phyloP scores from a whole-genome alignment of 1,140 invertebrate species.

The Diabrotica virgifera region DNA sequence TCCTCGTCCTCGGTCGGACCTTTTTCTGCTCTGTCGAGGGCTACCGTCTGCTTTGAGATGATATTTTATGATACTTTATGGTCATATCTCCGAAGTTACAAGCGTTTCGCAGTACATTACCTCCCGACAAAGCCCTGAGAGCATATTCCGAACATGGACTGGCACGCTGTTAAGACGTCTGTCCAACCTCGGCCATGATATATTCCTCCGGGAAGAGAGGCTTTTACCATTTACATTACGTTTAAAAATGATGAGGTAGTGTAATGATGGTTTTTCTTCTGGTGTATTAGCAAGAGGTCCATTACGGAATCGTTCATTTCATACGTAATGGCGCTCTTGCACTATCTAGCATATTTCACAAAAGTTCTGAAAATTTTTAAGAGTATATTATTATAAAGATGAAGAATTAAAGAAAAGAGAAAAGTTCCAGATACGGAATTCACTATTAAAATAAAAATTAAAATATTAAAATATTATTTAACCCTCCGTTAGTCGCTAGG shows the following conservation, averaged over 20 bases:
- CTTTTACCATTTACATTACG: too few relatives aligned
- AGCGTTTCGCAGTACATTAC: constrained; percentile 27
- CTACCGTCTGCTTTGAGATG: constrained; percentile 8
- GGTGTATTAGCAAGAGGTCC: not conserved
- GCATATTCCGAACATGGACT: constrained; percentile 20
- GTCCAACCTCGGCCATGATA: not conserved
- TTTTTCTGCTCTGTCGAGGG: constrained; percentile 1
- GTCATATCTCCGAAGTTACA: constrained; percentile 25
- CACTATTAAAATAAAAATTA: too few relatives aligned
- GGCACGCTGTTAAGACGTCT: constrained; percentile 11
- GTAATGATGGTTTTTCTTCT: not conserved
- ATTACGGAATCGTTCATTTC: too few relatives aligned
- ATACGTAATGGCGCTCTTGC: too few relatives aligned
- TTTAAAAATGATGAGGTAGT: not conserved
- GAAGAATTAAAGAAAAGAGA: not conserved
- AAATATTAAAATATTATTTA: too few relatives aligned
- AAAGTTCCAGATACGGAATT: too few relatives aligned
- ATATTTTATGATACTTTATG: constrained; percentile 21
- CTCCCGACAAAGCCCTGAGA: constrained; percentile 24
- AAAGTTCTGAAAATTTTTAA: not conserved
- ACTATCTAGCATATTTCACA: too few relatives aligned
- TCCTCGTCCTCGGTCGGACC: not conserved
- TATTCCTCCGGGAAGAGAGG: not conserved
- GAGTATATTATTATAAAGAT: not conserved
- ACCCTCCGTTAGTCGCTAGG: too few relatives aligned